Evolutionary conservation across 64 coral and sea anemone genomes (phyloP).

Genomic region (Dendronephthya gigantea): DNA sequence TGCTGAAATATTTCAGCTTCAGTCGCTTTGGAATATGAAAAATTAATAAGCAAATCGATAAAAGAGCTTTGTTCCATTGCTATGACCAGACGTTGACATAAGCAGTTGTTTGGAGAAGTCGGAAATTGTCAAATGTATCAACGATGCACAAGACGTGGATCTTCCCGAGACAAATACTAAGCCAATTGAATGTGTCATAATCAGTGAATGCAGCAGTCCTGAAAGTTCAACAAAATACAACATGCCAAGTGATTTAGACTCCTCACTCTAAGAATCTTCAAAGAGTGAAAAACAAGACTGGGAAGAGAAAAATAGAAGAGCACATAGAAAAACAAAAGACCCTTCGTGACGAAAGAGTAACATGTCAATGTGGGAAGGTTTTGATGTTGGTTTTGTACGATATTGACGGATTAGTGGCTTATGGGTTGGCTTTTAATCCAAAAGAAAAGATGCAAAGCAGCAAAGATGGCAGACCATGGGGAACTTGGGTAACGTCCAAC

Average conservation of each 20-base stretch:
- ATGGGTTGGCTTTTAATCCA: background rate
- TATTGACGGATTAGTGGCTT: constrained; percentile 32
- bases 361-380: constrained; percentile 17
- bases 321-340: background rate
- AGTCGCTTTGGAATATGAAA: background rate
- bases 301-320: background rate
- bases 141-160: background rate
- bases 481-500: no score
- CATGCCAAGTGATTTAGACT: background rate
- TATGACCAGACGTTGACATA: background rate
- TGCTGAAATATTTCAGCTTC: background rate
- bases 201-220: background rate
- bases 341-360: constrained; percentile 24
- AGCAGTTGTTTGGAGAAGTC: background rate
- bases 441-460: background rate
- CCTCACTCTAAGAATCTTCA: background rate
- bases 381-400: constrained; percentile 20
- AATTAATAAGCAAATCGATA: background rate
- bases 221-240: background rate
- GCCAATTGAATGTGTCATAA: background rate
- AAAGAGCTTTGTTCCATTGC: background rate
- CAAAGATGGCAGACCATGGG: background rate
- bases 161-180: background rate
- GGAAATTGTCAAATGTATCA: background rate
- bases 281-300: background rate